Conservation (phyloP, 2,797 vertebrate genomes). For the Tangara arthus region DNA sequence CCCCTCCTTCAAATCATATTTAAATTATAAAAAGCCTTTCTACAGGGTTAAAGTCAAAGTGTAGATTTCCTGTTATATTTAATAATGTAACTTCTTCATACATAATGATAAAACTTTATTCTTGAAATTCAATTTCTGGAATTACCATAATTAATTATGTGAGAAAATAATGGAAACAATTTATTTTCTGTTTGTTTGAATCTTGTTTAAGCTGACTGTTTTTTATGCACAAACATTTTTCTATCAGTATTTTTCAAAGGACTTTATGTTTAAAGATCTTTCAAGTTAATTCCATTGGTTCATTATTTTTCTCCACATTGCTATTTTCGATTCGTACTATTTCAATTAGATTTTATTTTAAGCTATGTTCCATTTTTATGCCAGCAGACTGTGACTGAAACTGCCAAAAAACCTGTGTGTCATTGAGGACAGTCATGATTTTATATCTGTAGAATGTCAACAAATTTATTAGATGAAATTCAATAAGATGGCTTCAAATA, state of each 20-base stretch:
- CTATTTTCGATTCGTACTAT: background rate
- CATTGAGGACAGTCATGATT: background rate
- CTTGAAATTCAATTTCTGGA: constrained; percentile 54
- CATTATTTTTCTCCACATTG: background rate
- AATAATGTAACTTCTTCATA: constrained; percentile 69
- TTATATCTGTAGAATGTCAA: background rate
- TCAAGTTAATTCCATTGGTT: background rate
- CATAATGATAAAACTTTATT: constrained; percentile 61
- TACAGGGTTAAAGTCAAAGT: constrained; percentile 40
- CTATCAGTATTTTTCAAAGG: background rate
- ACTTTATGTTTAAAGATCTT: background rate
- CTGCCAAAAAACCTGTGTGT: background rate
- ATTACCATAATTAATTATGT: constrained; percentile 56
- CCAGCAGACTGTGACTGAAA: background rate
- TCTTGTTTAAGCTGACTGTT: background rate
- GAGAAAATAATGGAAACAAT: constrained; percentile 54
- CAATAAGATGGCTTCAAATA: background rate
- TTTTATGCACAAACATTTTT: background rate
- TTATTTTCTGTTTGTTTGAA: constrained; percentile 50
- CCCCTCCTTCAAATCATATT: background rate
- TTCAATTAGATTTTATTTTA: background rate
- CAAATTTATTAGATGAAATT: background rate
- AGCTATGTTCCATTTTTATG: background rate
- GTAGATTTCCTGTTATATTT: constrained; percentile 40
- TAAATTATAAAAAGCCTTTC: constrained; percentile 63